Base-by-base conservation (phyloP, 2,797 vertebrate genomes). In the Mormyrus proboscirostris region DNA sequence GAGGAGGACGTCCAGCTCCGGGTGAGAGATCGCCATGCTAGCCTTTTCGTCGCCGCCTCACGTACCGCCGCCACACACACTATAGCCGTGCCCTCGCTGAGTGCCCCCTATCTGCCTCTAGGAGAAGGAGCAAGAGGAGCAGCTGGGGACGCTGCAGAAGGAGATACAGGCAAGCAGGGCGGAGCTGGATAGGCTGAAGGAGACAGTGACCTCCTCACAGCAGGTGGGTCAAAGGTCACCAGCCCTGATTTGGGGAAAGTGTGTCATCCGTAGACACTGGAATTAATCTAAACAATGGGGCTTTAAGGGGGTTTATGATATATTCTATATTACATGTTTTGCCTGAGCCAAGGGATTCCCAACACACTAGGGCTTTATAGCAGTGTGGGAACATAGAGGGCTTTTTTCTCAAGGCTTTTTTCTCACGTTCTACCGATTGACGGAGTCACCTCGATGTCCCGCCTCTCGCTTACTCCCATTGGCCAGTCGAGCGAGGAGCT, bases 1-100 rank as follows among this genome's bases (percentile, higher is more conserved):
- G 91, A 91, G 51, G 89, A 73, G 85, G 94, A 93, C 62, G 95
- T 97, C 1, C 96, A 96, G 92, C 94, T 94, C 89, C 97, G 97
- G 96, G 98, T 98, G 90, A 94, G 93, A 4, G n/a, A 1, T 49
- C 59, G 33, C 1, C 88, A 1, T 3, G 25, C 25, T 10, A 29
- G 29, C 14, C 84, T 55, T 16, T 38, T 33, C 5, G 22, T 16
- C 6, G 7, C n/a, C 7, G 84, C 16, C 22, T 38, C 44, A 3
- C 50, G 0, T 14, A 53, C 51, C 0, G 12, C 19, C 14, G 84
- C 29, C 47, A 8, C 3, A 4, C 51, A 8, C 57, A 2, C 57
- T 7, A 1, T 2, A 2, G n/a, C 69, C 69, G 4, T 44, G 41
- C 41, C 38, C n/a, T 19, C 5, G 8, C n/a, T 88, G 47, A 88